Conservation (phyloP, 2,888 invertebrate genomes). For the Melanostoma scalare region DNA sequence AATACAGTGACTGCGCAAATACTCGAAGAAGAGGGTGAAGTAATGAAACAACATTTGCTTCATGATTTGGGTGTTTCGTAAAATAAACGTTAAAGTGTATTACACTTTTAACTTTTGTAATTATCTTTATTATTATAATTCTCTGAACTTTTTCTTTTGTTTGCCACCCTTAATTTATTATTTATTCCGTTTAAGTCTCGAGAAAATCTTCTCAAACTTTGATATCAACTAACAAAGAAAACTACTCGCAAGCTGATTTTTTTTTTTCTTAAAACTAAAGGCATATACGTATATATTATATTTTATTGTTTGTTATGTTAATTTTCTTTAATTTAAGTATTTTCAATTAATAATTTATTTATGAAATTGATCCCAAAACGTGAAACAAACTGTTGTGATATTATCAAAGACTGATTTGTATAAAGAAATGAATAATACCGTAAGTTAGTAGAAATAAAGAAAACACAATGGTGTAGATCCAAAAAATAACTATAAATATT, state of each 20-base stretch:
- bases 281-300: slow-evolving; percentile 48
- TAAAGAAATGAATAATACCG: slow-evolving; percentile 65
- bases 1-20: slow-evolving; percentile 84
- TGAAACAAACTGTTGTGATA: slow-evolving; percentile 83
- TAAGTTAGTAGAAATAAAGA: slow-evolving; percentile 57
- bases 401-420: slow-evolving; percentile 82
- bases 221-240: slow-evolving; percentile 61
- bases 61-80: slow-evolving; percentile 82
- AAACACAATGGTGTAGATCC: slow-evolving; percentile 59
- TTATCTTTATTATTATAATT: slow-evolving; percentile 28
- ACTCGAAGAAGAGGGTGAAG: slow-evolving; percentile 81
- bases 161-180: slow-evolving; percentile 45
- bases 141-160: slow-evolving; percentile 39
- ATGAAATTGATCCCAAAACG: slow-evolving; percentile 78
- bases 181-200: slow-evolving; percentile 47
- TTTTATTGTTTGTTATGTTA: slow-evolving; percentile 51
- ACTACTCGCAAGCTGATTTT: slow-evolving; percentile 63
- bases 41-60: slow-evolving; percentile 80
- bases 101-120: slow-evolving; percentile 31
- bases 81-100: slow-evolving; percentile 74
- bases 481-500: slow-evolving; percentile 57
- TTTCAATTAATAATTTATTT: slow-evolving; percentile 72
- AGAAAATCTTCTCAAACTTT: slow-evolving; percentile 44
- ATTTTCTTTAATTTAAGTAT: slow-evolving; percentile 58
- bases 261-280: slow-evolving; percentile 56